Base-by-base conservation (phyloP, 2,113 vertebrate species). In the Mustela nigripes region DNA sequence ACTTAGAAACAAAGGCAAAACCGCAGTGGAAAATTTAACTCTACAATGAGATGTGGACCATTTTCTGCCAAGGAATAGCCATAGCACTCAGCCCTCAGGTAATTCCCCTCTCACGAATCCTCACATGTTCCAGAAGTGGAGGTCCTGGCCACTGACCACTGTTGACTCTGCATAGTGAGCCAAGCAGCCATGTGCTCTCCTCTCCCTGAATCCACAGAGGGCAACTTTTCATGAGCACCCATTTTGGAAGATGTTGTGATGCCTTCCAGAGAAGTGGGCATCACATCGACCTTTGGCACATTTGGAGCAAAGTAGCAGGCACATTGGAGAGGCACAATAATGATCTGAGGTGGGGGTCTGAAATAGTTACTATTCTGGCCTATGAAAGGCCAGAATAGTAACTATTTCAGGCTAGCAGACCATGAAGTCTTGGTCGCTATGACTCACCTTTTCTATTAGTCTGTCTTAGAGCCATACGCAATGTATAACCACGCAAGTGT, bases 1-100 rank as follows among this genome's bases (percentile, higher is more conserved):
- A 81, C 58, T 60, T 71, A 94, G 58, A 92, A 82, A 83, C 79
- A 95, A 94, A 94, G 45, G 67, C 4, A 28, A 79, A 74, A 76
- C 58, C 56, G 69, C 84, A 65, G 36, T 14, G 22, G 36, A 31
- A 5, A 58, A 67, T 86, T 90, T 93, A 97, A 95, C 88, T 92
- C 50, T 86, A 79, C 97, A 95, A 82, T 79, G 45, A 91, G 11
- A 90, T 73, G n/a, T 39, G 9, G 12, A 5, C n/a, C 74, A 11
- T 42, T 91, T 92, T 92, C 81, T 53, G 79, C 73, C 92, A 58
- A 60, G 1, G 26, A 86, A 87, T 39, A 93, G 65, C 56, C 36
- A 24, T 19, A 63, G 33, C 78, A 76, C 28, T 95, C 31, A 73
- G 48, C n/a, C 91, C 39, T 33, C 8, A 7, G 60, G 74, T 82